A percentile compares a stretch with the other conserved stretches of the same genome.
phyloP scores from a whole-genome alignment of 2,113 vertebrate species.

The Pseudorasbora parva region DNA sequence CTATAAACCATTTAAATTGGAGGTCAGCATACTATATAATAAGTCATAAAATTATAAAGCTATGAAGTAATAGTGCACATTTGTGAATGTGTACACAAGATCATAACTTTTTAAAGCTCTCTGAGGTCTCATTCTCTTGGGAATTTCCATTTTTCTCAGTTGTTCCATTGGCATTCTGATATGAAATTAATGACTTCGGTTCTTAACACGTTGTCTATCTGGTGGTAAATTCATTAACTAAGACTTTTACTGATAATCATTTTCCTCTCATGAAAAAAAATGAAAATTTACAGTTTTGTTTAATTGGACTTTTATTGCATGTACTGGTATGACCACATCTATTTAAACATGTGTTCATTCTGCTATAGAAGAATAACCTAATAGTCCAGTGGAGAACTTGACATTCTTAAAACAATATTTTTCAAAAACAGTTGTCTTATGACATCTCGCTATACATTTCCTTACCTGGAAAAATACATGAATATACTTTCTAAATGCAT shows the following conservation, averaged over 20 bases:
- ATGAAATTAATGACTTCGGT: constrained; percentile 41
- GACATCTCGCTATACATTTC: not conserved
- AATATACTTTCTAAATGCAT: not conserved
- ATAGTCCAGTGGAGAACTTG: not conserved
- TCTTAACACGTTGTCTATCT: constrained; percentile 23
- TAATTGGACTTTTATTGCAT: constrained; percentile 59
- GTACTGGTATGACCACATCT: constrained; percentile 59
- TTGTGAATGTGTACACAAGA: constrained; percentile 5
- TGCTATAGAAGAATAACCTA: constrained; percentile 34
- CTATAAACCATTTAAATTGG: constrained; percentile 14
- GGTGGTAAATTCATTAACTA: constrained; percentile 42
- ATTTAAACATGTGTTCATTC: constrained; percentile 61
- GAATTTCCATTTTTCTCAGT: constrained; percentile 44
- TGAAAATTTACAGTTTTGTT: constrained; percentile 31
- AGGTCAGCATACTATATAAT: constrained; percentile 1
- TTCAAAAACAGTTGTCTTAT: not conserved
- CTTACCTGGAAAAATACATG: constrained; percentile 7
- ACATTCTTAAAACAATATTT: not conserved
- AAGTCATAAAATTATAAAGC: constrained; percentile 24
- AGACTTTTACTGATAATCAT: constrained; percentile 47
- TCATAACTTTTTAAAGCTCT: constrained; percentile 29
- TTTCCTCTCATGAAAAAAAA: constrained; percentile 49
- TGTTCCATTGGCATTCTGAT: constrained; percentile 51
- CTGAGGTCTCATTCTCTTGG: constrained; percentile 9
- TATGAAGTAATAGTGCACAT: constrained; percentile 26